Evolutionary conservation across 1,140 invertebrate species (phyloP), one percentile per base, ranked within the genome.

Genomic region (Drosophila santomea): DNA sequence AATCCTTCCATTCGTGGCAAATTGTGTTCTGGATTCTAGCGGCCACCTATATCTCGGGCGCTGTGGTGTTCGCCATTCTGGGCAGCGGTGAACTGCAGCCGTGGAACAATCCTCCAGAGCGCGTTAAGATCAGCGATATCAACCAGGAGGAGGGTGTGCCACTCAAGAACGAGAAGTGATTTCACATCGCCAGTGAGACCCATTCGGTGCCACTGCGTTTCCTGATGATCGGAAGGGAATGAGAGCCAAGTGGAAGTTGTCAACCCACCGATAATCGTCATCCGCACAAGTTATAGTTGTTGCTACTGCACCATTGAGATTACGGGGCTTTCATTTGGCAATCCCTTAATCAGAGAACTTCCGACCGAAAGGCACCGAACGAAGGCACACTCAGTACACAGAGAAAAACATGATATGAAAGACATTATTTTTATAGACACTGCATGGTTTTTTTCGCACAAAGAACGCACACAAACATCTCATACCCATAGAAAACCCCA

Each of bases 1-100:
- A 96, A 93, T 96, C 95, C 0, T 95, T 95, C 82, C 93, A 93
- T 14, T 95, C 96, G 84, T 98, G 97, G 97, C 95, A 95, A 80
- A 95, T 95, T 47, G 96, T 98, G 0, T 98, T 98, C 92, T 97
- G 95, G 94, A 96, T 98, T 35, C 89, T 97, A 4, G 95, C 95
- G 0, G 94, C 88, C 4, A 95, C 96, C 1, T 98, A 98, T 88
- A 92, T 94, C 3, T 86, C 94, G 11, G 97, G 96, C 0, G 95
- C 95, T 1, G 44, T 96, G 0, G 91, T 95, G 1, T 98, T 96
- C 92, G 80, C 95, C 4, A 68, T 95, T 11, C 93, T 97, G 45
- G 96, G 96, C 6, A 94, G 94, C 0, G 96, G 96, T 0, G 94
- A 96, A 67, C 91, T 96, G 17, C 96, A 97, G 89, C 59, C 88